Evolutionary conservation across 2,888 invertebrate genomes (phyloP), one percentile per base, ranked within the genome.

Genomic region (Carcina quercana): DNA sequence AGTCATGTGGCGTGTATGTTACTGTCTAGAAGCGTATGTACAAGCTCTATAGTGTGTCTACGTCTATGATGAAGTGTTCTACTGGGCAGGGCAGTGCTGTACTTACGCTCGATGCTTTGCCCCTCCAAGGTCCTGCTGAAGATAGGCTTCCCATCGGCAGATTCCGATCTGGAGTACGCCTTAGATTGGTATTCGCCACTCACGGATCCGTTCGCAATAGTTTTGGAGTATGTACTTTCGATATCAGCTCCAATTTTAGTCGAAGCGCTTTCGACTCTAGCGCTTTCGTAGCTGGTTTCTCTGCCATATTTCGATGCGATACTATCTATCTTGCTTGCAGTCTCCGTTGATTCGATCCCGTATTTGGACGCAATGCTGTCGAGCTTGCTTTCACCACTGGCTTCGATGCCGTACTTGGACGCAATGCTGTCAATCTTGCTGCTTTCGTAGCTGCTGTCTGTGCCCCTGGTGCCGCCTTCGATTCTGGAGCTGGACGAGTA

Each of bases 21-120:
- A 82, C 50, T 38, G 35, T 51, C 80, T 78, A 83, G 7, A 83
- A 79, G 82, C 82, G 37, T 80, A 80, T 83, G 51, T 82, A 80
- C 80, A 83, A 71, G 82, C 82, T 52, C 75, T 82, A 79, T 47
- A 39, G 47, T 70, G 69, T 72, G 45, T 69, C 62, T 69, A 69
- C 61, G 54, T 50, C 53, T 62, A 58, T 37, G 34, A 43, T 45
- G 44, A 39, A 38, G 46, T 50, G 47, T 48, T 47, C 37, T 42
- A 46, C 35, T 36, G 35, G 35, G 28, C 30, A 32, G 28, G 47
- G 46, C 43, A 42, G 38, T 47, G 36, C 31, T 33, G 41, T 59
- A 91, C 93, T 91, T 86, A 94, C 93, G 91, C 87, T 92, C 92
- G 46, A 92, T 89, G 58, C 88, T 90, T 45, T 87, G 87, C 53